Percentiles rank a stretch among this genome's conserved stretches.
Conservation (phyloP, 53 echinoderm and acorn worm species). For the Holothuria scabra region DNA sequence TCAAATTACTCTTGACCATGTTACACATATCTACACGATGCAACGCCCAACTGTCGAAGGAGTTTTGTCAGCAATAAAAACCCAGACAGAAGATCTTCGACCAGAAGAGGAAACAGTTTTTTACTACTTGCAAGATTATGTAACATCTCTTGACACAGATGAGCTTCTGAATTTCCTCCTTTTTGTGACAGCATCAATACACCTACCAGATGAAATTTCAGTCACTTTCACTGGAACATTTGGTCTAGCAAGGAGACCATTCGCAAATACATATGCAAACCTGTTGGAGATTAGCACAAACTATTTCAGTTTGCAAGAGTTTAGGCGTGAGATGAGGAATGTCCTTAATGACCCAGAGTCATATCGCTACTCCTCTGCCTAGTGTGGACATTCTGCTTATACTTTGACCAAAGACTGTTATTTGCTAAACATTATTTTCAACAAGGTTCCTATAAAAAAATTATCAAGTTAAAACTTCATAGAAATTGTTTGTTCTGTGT, state of each 20-base stretch:
- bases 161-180: constrained; percentile 43
- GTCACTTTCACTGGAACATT: constrained; percentile 8
- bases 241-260: neutral
- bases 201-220: constrained; percentile 41
- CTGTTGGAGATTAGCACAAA: constrained; percentile 13
- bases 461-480: no score
- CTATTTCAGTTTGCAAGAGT: constrained; percentile 20
- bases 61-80: constrained; percentile 16
- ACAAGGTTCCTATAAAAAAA: no score
- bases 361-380: constrained; percentile 5
- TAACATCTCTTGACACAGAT: constrained; percentile 9
- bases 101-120: neutral
- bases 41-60: constrained; percentile 32
- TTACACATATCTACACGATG: neutral
- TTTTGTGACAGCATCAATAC: constrained; percentile 39
- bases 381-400: neutral
- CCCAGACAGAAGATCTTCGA: constrained; percentile 2
- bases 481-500: no score
- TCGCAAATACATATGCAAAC: constrained; percentile 9
- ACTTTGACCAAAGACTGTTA: no score
- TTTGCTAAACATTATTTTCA: no score
- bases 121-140: constrained; percentile 16
- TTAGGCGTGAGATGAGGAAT: constrained; percentile 24
- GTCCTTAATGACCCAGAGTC: neutral
- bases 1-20: constrained; percentile 43